A percentile compares a stretch with the other conserved stretches of the same genome.
phyloP scores from a whole-genome alignment of 2,113 vertebrate genomes.

The Leuciscus idus region DNA sequence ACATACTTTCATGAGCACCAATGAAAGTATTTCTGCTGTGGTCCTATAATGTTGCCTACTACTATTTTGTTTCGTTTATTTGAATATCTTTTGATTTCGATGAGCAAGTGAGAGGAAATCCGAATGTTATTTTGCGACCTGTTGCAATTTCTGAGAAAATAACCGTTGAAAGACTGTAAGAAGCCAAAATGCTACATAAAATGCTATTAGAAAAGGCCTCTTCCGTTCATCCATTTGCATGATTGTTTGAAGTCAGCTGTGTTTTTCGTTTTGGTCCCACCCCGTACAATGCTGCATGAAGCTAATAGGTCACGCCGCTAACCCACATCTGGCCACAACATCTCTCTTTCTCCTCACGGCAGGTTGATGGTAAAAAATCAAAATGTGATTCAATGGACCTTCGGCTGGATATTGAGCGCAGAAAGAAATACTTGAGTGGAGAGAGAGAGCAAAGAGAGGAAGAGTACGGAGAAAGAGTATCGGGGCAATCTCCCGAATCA shows the following conservation, averaged over 20 bases:
- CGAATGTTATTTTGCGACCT: background rate
- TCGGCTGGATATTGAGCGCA: conserved; percentile 93
- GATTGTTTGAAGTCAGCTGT: conserved; percentile 8
- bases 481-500: conserved; percentile 83
- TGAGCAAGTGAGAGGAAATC: conserved; percentile 23
- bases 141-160: background rate
- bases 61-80: conserved; percentile 20
- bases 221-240: conserved; percentile 26
- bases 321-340: conserved; percentile 71
- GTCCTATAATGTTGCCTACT: conserved; percentile 31
- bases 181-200: background rate
- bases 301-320: conserved; percentile 51
- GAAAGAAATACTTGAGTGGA: conserved; percentile 88
- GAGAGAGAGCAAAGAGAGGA: conserved; percentile 86
- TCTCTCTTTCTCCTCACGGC: conserved; percentile 71
- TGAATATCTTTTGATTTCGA: conserved; percentile 4
- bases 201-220: background rate
- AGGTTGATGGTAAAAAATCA: conserved; percentile 85
- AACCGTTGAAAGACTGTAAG: background rate
- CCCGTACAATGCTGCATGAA: conserved; percentile 39
- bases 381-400: conserved; percentile 92
- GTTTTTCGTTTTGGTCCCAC: conserved; percentile 25
- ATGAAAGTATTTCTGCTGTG: conserved; percentile 57
- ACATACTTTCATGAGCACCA: conserved; percentile 51
- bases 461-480: conserved; percentile 74